phyloP scores from a whole-genome alignment of 2,797 vertebrate species.

The Kryptolebias ocellatus region DNA sequence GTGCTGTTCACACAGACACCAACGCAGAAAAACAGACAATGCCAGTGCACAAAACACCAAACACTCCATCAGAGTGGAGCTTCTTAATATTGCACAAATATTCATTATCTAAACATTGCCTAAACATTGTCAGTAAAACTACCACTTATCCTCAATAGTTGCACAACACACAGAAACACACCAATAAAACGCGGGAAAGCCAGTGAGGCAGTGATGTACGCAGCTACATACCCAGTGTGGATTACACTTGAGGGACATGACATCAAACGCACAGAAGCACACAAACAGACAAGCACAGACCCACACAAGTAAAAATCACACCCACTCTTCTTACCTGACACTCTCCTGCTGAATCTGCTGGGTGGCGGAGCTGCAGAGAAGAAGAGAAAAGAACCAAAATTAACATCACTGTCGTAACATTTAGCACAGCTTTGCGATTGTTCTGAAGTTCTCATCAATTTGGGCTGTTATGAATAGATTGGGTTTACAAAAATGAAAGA shows the following conservation, averaged over 20 bases:
- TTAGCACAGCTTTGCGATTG: constrained; percentile 31
- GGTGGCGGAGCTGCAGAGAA: constrained; percentile 87
- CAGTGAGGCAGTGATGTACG: constrained; percentile 45
- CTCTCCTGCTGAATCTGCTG: constrained; percentile 93
- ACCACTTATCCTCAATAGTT: constrained; percentile 1
- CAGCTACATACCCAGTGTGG: constrained; percentile 39
- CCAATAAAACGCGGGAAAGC: constrained; percentile 29
- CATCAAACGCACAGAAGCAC: constrained; percentile 61
- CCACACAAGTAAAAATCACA: constrained; percentile 23
- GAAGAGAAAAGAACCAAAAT: constrained; percentile 30
- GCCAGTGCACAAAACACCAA: constrained; percentile 36
- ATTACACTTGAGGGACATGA: constrained; percentile 68
- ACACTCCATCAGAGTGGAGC: constrained; percentile 39
- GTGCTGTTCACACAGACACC: constrained; percentile 19
- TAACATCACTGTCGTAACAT: constrained; percentile 29
- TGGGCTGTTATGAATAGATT: constrained; percentile 10
- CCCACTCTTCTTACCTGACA: constrained; percentile 87
- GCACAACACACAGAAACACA: constrained; percentile 26
- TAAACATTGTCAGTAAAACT: constrained; percentile 6
- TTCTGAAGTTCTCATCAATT: constrained; percentile 22
- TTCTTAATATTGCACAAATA: constrained; percentile 16
- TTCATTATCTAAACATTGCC: constrained; percentile 25
- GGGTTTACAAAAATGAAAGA: background rate
- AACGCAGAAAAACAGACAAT: constrained; percentile 13
- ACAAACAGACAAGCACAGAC: background rate